Evolutionary conservation across 2,888 invertebrate species (phyloP).

Genomic region (Hirtodrosophila confusa): DNA sequence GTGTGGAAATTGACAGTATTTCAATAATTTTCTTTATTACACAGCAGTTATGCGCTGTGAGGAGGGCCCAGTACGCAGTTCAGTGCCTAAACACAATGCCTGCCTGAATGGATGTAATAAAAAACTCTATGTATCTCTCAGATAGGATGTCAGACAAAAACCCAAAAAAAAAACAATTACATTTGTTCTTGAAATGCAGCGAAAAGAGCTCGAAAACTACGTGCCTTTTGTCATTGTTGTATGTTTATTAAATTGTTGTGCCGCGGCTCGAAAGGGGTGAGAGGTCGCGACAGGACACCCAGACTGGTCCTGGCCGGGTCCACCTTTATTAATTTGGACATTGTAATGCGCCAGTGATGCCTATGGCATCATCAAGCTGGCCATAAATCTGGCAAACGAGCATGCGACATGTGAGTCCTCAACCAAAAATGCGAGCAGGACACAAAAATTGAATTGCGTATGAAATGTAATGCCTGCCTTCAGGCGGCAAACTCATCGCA

Average conservation of each 20-base stretch:
- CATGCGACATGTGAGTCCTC: conserved; percentile 38
- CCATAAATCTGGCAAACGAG: conserved; percentile 65
- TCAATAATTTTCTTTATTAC: conserved; percentile 63
- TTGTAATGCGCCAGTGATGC: conserved; percentile 50
- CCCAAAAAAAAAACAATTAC: conserved; percentile 57
- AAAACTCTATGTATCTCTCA: conserved; percentile 23
- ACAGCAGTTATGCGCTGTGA: conserved; percentile 37
- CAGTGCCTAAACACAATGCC: conserved; percentile 52
- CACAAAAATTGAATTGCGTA: conserved; percentile 57
- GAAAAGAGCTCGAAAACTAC: conserved; percentile 45
- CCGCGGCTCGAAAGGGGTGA: conserved; percentile 55
- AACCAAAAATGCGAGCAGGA: conserved; percentile 10
- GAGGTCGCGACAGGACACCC: conserved; percentile 21
- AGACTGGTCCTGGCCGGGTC: conserved; percentile 17
- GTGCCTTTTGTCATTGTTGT: conserved; percentile 41
- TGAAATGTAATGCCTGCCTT: conserved; percentile 54
- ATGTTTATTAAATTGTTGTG: conserved; percentile 71
- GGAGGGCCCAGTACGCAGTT: conserved; percentile 37
- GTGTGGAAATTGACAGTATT: conserved; percentile 69
- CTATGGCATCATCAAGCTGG: conserved; percentile 55
- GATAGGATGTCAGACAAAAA: conserved; percentile 30
- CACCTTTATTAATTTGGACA: conserved; percentile 77
- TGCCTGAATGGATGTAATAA: conserved; percentile 2
- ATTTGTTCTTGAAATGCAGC: conserved; percentile 60
- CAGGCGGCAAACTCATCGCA: conserved; percentile 21